Conservation (phyloP, 1,140 invertebrate genomes). For the Drosophila pachea region DNA sequence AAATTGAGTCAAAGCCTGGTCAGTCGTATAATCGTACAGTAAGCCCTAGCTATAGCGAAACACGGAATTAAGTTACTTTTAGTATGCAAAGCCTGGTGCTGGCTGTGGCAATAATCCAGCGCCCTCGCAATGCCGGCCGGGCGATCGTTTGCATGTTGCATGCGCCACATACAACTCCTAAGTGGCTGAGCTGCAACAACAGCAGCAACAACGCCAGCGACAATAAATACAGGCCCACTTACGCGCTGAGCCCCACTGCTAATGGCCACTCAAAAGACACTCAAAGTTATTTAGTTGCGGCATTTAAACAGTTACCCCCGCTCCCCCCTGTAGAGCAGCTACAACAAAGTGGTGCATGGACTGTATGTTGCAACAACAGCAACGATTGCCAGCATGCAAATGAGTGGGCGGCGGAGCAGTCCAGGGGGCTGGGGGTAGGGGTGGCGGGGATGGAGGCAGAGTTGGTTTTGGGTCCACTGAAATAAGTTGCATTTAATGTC, state of each 20-base stretch:
- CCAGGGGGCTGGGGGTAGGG: no score
- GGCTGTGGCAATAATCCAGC: no score
- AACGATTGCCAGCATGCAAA: constrained; percentile 55
- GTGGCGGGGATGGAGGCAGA: not conserved
- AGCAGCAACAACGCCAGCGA: constrained; percentile 38
- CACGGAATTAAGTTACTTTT: no score
- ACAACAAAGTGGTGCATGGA: constrained; percentile 58
- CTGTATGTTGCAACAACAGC: constrained; percentile 35
- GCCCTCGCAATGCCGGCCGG: no score
- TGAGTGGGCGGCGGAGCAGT: constrained; percentile 33
- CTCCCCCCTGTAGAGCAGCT: not conserved
- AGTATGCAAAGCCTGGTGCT: no score
- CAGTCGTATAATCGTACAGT: no score
- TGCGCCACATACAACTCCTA: constrained; percentile 2
- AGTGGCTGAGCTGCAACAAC: constrained; percentile 24
- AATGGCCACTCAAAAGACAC: constrained; percentile 76
- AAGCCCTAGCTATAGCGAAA: no score
- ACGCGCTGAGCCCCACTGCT: constrained; percentile 59
- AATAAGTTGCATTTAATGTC: constrained; percentile 77
- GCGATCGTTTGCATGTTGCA: not conserved
- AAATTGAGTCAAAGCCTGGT: no score
- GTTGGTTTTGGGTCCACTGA: constrained; percentile 20
- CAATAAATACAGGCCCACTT: constrained; percentile 58
- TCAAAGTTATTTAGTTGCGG: constrained; percentile 74
- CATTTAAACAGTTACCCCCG: constrained; percentile 59